Evolutionary conservation across 2,113 vertebrate species (phyloP), one percentile per base, ranked within the genome.

Genomic region (Pluvianellus socialis): DNA sequence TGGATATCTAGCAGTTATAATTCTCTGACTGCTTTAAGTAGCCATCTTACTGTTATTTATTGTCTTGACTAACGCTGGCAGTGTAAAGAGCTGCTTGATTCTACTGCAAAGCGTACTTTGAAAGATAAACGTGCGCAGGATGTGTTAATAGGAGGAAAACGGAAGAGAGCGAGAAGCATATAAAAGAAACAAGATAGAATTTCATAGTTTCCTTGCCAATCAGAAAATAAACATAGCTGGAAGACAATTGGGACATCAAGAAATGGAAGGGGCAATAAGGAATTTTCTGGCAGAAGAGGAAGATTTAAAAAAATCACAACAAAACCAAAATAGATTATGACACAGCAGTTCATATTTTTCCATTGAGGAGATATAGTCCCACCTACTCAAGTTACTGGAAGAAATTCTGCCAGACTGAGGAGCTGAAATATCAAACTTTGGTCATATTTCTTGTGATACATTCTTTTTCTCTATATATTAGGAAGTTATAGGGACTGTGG

Each of bases 281-380:
- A 90, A 59, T 93, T 92, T 90, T 96, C 82, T 95, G 86, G 49
- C 91, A 87, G 73, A 86, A 82, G 55, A 68, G 44, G 40, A 67
- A 77, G 88, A 47, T 70, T 74, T 53, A 14, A 88, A 95, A 38
- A 92, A 94, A 61, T 77, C 40, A 22, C 66, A 93, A 62, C 73
- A 89, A 91, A 96, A 70, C 71, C 89, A 89, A 94, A 95, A 85
- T 87, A 88, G 91, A 68, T 74, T 52, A 44, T 93, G 91, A 95
- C 88, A 84, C 67, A 71, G 86, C 62, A 47, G 89, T 81, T 96
- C 84, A 56, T 73, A 26, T 88, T 94, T 96, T 97, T 94, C 92
- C 85, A 92, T 96, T 95, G 91, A 90, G 76, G 63, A 94, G 88
- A 66, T 67, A 52, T 23, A 73, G 79, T 88, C 94, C 58, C 86